Evolutionary conservation across 2,113 vertebrate species (phyloP), one percentile per base, ranked within the genome.

Genomic region (Saguinus midas): DNA sequence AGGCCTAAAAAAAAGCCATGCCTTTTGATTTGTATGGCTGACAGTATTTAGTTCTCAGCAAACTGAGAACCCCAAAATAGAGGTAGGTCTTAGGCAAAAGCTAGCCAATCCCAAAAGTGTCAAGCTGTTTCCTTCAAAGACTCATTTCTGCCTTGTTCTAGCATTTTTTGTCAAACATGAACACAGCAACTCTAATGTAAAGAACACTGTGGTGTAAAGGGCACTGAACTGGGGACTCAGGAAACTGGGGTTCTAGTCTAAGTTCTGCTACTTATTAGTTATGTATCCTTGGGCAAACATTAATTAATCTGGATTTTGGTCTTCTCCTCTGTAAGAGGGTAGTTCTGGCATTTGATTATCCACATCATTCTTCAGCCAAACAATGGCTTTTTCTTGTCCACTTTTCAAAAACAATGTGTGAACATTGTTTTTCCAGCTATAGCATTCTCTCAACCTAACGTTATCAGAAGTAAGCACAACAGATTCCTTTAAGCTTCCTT

Each of bases 91-190:
- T 76, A 35, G 79, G 83, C 64, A 95, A 95, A 96, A 97, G 87
- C 91, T 97, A 84, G 85, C 95, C 96, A 88, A 83, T 80, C 97
- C 58, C 87, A 93, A 94, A 96, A 95, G 87, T 52, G 88, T 85
- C 84, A 94, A 95, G 81, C 96, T 96, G 93, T 95, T 97, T 93
- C 78, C 84, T 81, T 97, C 87, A 94, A 97, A 98, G 87, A 48
- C 29, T 82, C 57, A 78, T 55, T 90, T 94, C 93, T 90, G 64
- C 68, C 87, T 81, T 72, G n/a, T 87, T 85, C 95, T 85, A 88
- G 50, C 40, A 94, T 84, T 90, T 81, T 92, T 78, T 29, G 17
- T 82, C n/a, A 94, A 93, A 91, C 27, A 78, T 3, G 75, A 95
- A 90, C 25, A 85, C 0, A 94, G 87, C 12, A 76, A 78, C 66